Conservation (phyloP, 2,797 vertebrate species). For the Fundulus diaphanus region DNA sequence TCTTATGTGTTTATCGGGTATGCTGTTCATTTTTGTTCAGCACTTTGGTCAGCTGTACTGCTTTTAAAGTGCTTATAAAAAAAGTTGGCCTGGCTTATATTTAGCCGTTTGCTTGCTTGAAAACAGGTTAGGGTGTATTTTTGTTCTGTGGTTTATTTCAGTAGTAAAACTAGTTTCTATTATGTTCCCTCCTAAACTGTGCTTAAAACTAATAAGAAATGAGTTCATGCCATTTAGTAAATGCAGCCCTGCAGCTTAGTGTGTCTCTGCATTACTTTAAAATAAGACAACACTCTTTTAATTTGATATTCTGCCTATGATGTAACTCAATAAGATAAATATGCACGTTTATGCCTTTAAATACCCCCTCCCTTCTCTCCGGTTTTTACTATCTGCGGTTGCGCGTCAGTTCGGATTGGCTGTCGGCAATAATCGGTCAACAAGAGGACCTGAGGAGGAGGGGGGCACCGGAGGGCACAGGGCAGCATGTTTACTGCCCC, state of each 20-base stretch:
- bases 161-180: background rate
- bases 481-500: conserved; percentile 58
- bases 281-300: background rate
- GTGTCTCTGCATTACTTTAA: background rate
- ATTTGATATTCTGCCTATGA: background rate
- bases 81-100: too few relatives aligned
- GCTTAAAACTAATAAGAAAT: background rate
- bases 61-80: too few relatives aligned
- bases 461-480: conserved; percentile 31
- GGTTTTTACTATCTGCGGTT: conserved; percentile 51
- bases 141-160: background rate
- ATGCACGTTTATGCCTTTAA: conserved; percentile 71
- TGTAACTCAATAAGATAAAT: background rate
- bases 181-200: background rate
- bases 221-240: background rate
- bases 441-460: conserved; percentile 21
- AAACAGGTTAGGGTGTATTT: too few relatives aligned
- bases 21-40: too few relatives aligned
- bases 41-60: too few relatives aligned
- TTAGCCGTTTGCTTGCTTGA: background rate
- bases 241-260: background rate
- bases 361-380: conserved; percentile 39
- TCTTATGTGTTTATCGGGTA: too few relatives aligned
- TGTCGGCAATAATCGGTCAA: conserved; percentile 54
- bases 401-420: conserved; percentile 70